phyloP scores from a whole-genome alignment of 1,140 invertebrate genomes.

The Kradibia gibbosae region DNA sequence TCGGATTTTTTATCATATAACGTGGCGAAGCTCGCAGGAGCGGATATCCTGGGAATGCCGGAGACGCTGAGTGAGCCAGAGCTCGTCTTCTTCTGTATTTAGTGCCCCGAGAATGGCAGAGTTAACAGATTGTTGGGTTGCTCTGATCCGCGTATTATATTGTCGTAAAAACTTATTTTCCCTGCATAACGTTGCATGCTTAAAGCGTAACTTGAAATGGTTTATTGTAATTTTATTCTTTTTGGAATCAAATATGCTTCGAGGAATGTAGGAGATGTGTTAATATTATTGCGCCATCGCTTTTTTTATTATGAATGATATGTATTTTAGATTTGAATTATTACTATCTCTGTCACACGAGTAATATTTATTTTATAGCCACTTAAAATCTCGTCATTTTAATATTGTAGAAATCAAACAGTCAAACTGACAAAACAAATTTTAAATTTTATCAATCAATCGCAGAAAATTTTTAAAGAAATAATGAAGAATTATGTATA shows the following conservation, averaged over 20 bases:
- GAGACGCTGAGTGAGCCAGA: conserved; percentile 13
- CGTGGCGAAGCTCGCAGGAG: neutral
- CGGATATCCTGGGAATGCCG: conserved; percentile 12
- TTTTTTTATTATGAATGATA: too few species aligned
- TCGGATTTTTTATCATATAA: conserved; percentile 10
- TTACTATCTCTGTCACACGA: too few species aligned
- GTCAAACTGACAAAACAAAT: too few species aligned
- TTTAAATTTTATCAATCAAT: too few species aligned
- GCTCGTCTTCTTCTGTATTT: conserved; percentile 5
- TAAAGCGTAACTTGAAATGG: neutral
- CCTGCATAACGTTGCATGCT: neutral
- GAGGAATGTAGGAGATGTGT: neutral
- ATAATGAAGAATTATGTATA: too few species aligned
- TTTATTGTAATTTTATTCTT: neutral
- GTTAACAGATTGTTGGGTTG: neutral
- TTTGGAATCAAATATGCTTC: neutral
- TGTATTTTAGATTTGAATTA: too few species aligned
- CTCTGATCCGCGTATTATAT: neutral
- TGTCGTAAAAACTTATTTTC: neutral
- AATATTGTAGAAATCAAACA: too few species aligned
- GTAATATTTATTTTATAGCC: too few species aligned
- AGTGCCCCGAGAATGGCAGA: neutral
- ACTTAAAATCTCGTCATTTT: too few species aligned
- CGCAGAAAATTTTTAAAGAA: too few species aligned
- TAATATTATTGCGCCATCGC: too few species aligned